Conservation (phyloP, 1,140 invertebrate genomes). For the Phymorhynchus buccinoides region DNA sequence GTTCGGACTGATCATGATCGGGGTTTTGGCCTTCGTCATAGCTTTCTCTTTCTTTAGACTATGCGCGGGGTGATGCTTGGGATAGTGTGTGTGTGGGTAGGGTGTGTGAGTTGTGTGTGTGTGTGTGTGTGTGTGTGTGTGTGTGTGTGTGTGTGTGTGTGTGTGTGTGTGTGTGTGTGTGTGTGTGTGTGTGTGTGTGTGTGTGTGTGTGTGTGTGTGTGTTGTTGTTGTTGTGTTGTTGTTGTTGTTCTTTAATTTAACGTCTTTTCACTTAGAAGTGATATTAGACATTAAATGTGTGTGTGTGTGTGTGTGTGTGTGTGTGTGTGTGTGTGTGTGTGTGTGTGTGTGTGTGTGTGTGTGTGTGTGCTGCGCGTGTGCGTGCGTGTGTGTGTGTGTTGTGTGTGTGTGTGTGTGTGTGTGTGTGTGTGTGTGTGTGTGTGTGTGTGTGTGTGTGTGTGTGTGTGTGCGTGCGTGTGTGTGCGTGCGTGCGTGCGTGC, state of each 20-base stretch:
- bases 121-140: neutral
- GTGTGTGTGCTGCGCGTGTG: neutral
- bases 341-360: neutral
- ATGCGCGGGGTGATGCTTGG: neutral
- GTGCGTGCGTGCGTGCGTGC: neutral
- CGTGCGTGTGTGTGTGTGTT: neutral
- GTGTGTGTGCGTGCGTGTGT: neutral
- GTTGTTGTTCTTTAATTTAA: too few relatives aligned
- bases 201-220: too few relatives aligned
- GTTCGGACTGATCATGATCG: constrained; percentile 22
- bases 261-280: too few relatives aligned
- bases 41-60: neutral
- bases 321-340: neutral
- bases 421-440: neutral
- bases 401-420: neutral
- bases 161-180: neutral
- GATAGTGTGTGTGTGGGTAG: neutral
- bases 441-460: neutral
- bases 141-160: neutral
- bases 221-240: too few relatives aligned
- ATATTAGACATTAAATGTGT: neutral
- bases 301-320: neutral
- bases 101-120: neutral
- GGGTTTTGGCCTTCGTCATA: neutral
- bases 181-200: neutral